Evolutionary conservation across 1,140 invertebrate species (phyloP), one percentile per base, ranked within the genome.

Genomic region (Drosophila sechellia): DNA sequence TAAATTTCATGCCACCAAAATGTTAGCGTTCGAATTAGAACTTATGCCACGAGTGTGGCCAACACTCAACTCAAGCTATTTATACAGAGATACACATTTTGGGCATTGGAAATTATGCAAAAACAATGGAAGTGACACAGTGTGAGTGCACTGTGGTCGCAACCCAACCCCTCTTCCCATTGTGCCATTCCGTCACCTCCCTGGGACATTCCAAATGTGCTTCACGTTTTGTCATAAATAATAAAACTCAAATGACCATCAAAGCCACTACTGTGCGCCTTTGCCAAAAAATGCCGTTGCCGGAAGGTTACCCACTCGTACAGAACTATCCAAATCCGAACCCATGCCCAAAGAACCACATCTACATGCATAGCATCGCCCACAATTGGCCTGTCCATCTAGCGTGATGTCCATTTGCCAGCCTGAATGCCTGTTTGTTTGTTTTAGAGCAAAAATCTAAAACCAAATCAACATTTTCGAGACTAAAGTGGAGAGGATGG

Each of bases 151-250:
- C 61, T 31, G 27, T 31, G 27, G 6, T 68, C 59, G n/a, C 39
- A 40, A 6, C 12, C 55, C 31, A 53, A n/a, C 35, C 43, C 27
- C 15, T n/a, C 61, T 39, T 39, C 25, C 43, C n/a, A 11, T 12
- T 22, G 6, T 20, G 11, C 17, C 42, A 17, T 20, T 10, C 42
- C 42, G 6, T 11, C 15, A 11, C 45, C 13, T 34, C 48, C 39
- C 17, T 42, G 60, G 61, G 46, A 49, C 57, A 74, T 76, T 57
- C 72, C 72, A 75, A 75, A 86, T 81, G 78, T 86, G 73, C 61
- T 84, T 85, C 74, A 81, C 81, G 81, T 86, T 85, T 85, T 85
- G 81, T 86, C 81, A 86, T 83, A 89, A 89, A 87, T 87, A 87
- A 87, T 87, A 79, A 83, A 89, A 89, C 81, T 87, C 84, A 87